A percentile compares a stretch with the other conserved stretches of the same genome.
These are phyloP conservation scores for Vanessa atalanta DNA, from an alignment of 1,140 invertebrate genomes.

Conservation along the genomic window DNA sequence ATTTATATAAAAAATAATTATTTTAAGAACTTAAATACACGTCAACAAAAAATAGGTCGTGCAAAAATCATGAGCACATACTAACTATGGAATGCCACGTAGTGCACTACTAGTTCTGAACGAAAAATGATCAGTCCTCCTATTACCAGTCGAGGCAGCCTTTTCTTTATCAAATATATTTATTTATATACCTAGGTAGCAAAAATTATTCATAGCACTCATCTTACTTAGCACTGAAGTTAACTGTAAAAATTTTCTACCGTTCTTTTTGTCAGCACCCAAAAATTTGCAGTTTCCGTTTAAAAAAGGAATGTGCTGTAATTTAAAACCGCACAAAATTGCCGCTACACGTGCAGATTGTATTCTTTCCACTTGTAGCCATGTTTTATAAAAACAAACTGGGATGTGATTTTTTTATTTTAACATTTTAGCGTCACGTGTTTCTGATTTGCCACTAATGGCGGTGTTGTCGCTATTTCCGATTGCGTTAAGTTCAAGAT, in stretches of 20 bases:
- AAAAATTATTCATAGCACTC: neutral
- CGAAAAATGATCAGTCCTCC: too few relatives aligned
- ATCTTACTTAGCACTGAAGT: conserved; percentile 1
- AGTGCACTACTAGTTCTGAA: too few relatives aligned
- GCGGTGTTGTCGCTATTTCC: conserved; percentile 55
- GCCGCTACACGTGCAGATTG: conserved; percentile 61
- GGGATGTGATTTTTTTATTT: conserved; percentile 41
- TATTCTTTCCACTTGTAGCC: conserved; percentile 62
- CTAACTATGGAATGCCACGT: too few relatives aligned
- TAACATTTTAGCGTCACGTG: conserved; percentile 60
- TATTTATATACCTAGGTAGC: neutral
- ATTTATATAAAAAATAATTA: too few relatives aligned
- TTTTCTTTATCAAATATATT: too few relatives aligned
- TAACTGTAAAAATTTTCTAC: conserved; percentile 36
- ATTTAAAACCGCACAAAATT: conserved; percentile 73
- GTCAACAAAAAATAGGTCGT: too few relatives aligned
- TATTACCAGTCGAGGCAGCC: too few relatives aligned
- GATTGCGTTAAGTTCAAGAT: conserved; percentile 55
- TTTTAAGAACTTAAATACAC: too few relatives aligned
- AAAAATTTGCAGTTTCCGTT: conserved; percentile 74
- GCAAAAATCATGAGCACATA: too few relatives aligned
- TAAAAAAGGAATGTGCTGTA: conserved; percentile 69
- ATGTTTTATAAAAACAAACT: conserved; percentile 61
- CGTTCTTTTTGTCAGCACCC: conserved; percentile 55
- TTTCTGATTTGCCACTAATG: conserved; percentile 74